Evolutionary conservation across 2,888 invertebrate genomes (phyloP), one percentile per base, ranked within the genome.

Genomic region (Ferdinandea cuprea): DNA sequence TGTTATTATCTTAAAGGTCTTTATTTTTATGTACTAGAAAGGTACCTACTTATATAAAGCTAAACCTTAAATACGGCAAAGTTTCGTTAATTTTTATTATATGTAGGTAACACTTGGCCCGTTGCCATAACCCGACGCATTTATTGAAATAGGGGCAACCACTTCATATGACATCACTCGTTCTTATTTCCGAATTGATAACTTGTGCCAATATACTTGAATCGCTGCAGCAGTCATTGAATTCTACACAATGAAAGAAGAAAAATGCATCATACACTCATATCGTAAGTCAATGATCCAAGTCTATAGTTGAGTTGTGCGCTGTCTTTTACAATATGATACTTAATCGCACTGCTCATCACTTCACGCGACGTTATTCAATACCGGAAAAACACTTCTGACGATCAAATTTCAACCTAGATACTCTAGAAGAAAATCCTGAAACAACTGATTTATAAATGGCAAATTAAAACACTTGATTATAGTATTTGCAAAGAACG

Each of bases 271-370:
- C 17, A 11, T n/a, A n/a, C 25, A 19, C 25, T 46, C 30, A 17
- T n/a, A n/a, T n/a, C n/a, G n/a, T n/a, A 21, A 68, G 59, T 52
- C 66, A 68, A 54, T 68, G 66, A 76, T 68, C 44, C 44, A 59
- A 35, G 50, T 52, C 28, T 35, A 28, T 66, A 8, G 37, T n/a
- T n/a, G 13, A 21, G 32, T 35, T n/a, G 21, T 13, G 1, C 15
- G 42, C 15, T 28, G 13, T 25, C 5, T 25, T 25, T 25, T 56
- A 56, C 13, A 37, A 50, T 4, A 6, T 44, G 8, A 46, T 46
- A 66, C 25, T 59, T 0, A 2, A 48, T 42, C 2, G 6, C n/a
- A n/a, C 7, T 13, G 15, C 52, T 72, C 11, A 59, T 66, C 7
- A 72, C 11, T 6, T 19, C 6, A n/a, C 4, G 46, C 4, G 46